Evolutionary conservation across 2,113 vertebrate genomes (phyloP).

Genomic region (Argyrosomus japonicus): DNA sequence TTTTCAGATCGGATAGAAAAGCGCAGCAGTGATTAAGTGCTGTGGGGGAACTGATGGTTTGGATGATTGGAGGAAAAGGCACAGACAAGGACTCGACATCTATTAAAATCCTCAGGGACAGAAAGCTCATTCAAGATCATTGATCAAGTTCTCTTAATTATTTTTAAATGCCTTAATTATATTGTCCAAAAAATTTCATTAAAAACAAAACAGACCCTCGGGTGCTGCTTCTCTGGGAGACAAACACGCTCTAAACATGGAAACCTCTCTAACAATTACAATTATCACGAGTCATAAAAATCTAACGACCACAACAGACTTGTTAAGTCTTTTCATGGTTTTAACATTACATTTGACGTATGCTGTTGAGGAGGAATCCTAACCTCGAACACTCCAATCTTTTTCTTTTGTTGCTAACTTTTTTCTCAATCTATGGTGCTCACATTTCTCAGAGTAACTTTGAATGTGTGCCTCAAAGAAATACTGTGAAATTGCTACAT

Average conservation of each 20-base stretch:
- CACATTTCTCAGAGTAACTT: not conserved
- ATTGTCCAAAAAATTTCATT: constrained; percentile 12
- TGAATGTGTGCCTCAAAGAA: not conserved
- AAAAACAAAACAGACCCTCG: constrained; percentile 23
- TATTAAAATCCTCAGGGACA: constrained; percentile 48
- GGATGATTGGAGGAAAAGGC: constrained; percentile 63
- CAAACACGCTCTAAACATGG: not conserved
- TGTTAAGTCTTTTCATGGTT: not conserved
- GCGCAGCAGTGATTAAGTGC: constrained; percentile 65
- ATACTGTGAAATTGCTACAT: not conserved
- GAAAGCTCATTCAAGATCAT: constrained; percentile 29
- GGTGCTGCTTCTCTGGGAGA: not conserved
- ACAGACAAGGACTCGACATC: constrained; percentile 57
- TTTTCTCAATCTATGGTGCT: not conserved
- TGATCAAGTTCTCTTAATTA: constrained; percentile 51
- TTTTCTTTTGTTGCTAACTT: not conserved
- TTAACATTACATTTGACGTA: not conserved
- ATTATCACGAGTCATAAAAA: not conserved
- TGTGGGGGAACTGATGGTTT: constrained; percentile 56
- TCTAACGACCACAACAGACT: not conserved
- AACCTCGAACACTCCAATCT: not conserved
- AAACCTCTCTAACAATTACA: constrained; percentile 8
- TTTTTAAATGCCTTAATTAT: constrained; percentile 52
- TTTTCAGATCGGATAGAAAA: constrained; percentile 60
- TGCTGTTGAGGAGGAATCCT: not conserved